Evolutionary conservation across 2,888 invertebrate genomes (phyloP).

Genomic region (Heliconius ismenius): DNA sequence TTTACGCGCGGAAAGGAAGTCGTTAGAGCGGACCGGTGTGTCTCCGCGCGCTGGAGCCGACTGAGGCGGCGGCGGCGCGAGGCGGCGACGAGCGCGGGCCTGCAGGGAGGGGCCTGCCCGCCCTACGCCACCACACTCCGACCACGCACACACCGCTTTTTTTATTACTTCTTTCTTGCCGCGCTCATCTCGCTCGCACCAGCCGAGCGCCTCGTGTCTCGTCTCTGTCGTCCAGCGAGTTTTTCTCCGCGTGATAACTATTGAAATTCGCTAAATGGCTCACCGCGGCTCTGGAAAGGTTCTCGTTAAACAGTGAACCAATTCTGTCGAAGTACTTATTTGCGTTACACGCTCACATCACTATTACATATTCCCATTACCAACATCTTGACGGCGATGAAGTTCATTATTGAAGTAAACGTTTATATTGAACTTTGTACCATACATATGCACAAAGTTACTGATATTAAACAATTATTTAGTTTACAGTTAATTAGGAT

Average conservation of each 20-base stretch:
- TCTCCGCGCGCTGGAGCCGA: conserved; percentile 73
- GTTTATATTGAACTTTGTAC: background rate
- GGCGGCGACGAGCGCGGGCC: conserved; percentile 60
- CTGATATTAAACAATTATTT: background rate
- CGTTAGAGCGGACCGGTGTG: conserved; percentile 69
- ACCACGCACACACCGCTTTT: conserved; percentile 79
- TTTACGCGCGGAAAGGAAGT: conserved; percentile 69
- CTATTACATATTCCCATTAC: conserved; percentile 65
- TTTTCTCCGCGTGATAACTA: conserved; percentile 81
- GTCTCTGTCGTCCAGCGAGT: conserved; percentile 71
- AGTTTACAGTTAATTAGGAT: background rate
- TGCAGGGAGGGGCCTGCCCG: conserved; percentile 80
- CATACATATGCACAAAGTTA: background rate
- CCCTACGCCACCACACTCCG: conserved; percentile 79
- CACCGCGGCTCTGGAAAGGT: conserved; percentile 80
- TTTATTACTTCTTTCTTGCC: conserved; percentile 81
- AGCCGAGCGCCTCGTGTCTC: conserved; percentile 53
- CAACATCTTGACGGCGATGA: conserved; percentile 47
- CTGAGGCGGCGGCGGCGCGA: conserved; percentile 70
- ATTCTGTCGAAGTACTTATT: conserved; percentile 79
- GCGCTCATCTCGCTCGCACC: conserved; percentile 72
- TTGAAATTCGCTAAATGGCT: conserved; percentile 82
- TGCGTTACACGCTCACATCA: conserved; percentile 68
- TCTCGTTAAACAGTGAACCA: conserved; percentile 79
- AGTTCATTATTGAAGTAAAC: conserved; percentile 1